Percentiles rank a stretch among this genome's conserved stretches.
phyloP scores from a whole-genome alignment of 2,888 invertebrate genomes.

The Dryadula phaetusa region DNA sequence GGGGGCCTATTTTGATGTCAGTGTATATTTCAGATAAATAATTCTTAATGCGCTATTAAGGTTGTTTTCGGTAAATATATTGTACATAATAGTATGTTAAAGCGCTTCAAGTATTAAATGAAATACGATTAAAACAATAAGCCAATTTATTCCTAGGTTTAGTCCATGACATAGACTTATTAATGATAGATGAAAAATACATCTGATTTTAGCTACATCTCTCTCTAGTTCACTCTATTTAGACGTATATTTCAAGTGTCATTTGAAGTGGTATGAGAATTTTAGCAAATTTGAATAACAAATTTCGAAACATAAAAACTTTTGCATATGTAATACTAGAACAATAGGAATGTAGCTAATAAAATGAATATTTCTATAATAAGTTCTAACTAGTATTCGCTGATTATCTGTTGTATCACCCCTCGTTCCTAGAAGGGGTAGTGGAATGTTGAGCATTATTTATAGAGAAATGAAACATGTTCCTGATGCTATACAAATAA shows the following conservation, averaged over 20 bases:
- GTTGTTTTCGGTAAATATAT: constrained; percentile 8
- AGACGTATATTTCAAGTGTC: neutral
- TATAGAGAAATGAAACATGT: constrained; percentile 13
- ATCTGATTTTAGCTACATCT: neutral
- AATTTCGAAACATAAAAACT: neutral
- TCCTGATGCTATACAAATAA: neutral
- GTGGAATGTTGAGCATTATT: constrained; percentile 5
- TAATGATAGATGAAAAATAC: too few relatives aligned
- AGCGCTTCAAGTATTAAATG: neutral
- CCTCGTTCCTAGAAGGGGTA: constrained; percentile 21
- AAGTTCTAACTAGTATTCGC: constrained; percentile 8
- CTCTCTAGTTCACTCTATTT: too few relatives aligned
- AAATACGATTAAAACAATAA: neutral
- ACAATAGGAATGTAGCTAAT: constrained; percentile 1
- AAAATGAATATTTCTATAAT: constrained; percentile 13
- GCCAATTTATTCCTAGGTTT: neutral
- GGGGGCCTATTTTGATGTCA: constrained; percentile 15
- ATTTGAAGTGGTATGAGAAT: neutral
- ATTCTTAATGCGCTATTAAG: constrained; percentile 7
- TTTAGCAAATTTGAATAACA: neutral
- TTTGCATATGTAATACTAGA: neutral
- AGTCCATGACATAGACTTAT: neutral
- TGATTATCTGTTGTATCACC: constrained; percentile 11
- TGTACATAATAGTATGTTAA: neutral
- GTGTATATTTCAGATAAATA: constrained; percentile 14